Percentiles rank a stretch among this genome's conserved stretches.
Evolutionary conservation across 2,888 invertebrate genomes (phyloP).

Genomic region (Arrhopalites spinosus): DNA sequence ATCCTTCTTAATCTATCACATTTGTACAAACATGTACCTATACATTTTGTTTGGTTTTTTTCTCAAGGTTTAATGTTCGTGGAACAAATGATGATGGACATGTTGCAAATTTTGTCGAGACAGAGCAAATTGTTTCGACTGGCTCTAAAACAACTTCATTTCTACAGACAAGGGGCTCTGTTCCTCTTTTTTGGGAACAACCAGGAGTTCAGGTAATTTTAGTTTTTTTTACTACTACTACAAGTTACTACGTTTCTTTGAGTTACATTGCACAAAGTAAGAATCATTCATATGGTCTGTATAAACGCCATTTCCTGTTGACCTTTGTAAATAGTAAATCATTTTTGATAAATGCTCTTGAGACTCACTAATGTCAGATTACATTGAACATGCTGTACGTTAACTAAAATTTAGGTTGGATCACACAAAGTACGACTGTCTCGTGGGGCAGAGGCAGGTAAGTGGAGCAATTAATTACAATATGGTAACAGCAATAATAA

Average conservation of each 20-base stretch:
- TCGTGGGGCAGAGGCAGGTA: slow-evolving; percentile 92
- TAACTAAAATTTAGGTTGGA: slow-evolving; percentile 70
- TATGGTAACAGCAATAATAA: too few relatives aligned
- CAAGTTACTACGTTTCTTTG: neutral
- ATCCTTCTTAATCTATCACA: neutral
- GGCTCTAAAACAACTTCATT: slow-evolving; percentile 90
- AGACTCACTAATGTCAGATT: neutral
- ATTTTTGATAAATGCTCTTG: too few relatives aligned
- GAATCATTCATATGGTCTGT: too few relatives aligned
- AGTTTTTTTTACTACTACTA: neutral
- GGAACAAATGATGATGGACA: slow-evolving; percentile 99
- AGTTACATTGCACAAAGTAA: neutral
- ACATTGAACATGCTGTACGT: neutral
- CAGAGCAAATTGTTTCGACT: slow-evolving; percentile 93
- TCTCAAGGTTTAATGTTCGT: slow-evolving; percentile 84
- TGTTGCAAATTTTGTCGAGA: slow-evolving; percentile 99
- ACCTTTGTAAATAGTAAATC: neutral
- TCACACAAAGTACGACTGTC: slow-evolving; percentile 98
- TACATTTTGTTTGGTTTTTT: neutral
- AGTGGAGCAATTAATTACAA: too few relatives aligned
- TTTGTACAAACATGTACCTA: too few relatives aligned
- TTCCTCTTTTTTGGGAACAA: slow-evolving; percentile 99
- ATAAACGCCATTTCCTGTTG: neutral
- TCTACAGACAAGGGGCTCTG: slow-evolving; percentile 92
- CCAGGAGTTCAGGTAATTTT: slow-evolving; percentile 82